Percentiles rank a stretch among this genome's conserved stretches.
Conservation (phyloP, 2,113 vertebrate genomes). For the Azemiops feae region DNA sequence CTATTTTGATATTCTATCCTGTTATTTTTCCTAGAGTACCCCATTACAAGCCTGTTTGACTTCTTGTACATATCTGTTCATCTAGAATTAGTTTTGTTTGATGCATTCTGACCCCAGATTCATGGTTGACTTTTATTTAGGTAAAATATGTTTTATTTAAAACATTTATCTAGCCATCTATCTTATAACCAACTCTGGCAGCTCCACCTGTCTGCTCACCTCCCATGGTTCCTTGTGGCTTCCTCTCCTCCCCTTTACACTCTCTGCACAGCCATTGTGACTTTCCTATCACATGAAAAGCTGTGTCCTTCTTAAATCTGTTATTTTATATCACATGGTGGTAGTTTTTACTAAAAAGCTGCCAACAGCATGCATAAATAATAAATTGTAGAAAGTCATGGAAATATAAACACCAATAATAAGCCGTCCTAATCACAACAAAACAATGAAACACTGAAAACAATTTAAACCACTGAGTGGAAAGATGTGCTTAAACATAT, state of each 20-base stretch:
- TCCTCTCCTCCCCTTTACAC: neutral
- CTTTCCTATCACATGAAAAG: neutral
- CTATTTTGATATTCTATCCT: neutral
- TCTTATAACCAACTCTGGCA: too few species aligned
- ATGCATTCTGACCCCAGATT: neutral
- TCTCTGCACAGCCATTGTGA: neutral
- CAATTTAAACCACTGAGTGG: neutral
- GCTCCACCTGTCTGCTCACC: too few species aligned
- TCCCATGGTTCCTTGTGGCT: neutral
- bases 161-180: too few species aligned
- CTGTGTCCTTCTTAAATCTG: neutral
- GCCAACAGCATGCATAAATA: neutral
- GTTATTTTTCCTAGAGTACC: neutral
- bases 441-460: neutral
- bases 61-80: neutral
- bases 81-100: neutral
- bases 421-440: neutral
- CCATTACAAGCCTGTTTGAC: neutral
- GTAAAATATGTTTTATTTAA: too few species aligned
- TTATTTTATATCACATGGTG: neutral
- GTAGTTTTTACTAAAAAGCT: neutral
- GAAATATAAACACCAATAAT: neutral
- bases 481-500: neutral
- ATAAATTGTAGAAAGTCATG: neutral
- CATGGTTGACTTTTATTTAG: neutral